Evolutionary conservation across 1,140 invertebrate genomes (phyloP).

Genomic region (Drosophila watanabei): DNA sequence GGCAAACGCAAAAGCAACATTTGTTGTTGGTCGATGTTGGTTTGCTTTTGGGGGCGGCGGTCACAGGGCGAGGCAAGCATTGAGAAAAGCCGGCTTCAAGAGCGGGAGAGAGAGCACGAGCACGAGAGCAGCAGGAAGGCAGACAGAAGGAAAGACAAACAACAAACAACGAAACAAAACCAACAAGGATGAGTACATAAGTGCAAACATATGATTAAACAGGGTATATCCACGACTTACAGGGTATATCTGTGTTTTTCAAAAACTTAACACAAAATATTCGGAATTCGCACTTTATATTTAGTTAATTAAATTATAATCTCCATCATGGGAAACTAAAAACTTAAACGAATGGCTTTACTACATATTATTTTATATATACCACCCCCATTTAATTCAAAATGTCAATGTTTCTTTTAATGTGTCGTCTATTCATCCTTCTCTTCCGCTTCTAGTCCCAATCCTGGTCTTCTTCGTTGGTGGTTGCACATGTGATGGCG

Average conservation of each 20-base stretch:
- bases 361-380: background rate
- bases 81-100: constrained; percentile 69
- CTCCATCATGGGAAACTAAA: background rate
- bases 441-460: constrained; percentile 46
- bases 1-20: constrained; percentile 48
- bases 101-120: constrained; percentile 31
- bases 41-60: constrained; percentile 38
- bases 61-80: constrained; percentile 39
- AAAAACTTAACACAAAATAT: background rate
- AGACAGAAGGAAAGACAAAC: constrained; percentile 38
- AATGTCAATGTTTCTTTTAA: background rate
- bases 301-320: constrained; percentile 8
- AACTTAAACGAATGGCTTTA: constrained; percentile 1
- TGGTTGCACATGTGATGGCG: background rate
- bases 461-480: constrained; percentile 38
- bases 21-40: constrained; percentile 52
- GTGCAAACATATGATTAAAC: constrained; percentile 61
- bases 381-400: background rate
- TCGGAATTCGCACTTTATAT: background rate
- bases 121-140: constrained; percentile 17
- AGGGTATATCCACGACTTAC: background rate
- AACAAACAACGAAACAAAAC: constrained; percentile 32
- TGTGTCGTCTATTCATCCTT: background rate
- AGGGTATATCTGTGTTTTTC: background rate
- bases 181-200: constrained; percentile 38